Evolutionary conservation across 2,113 vertebrate genomes (phyloP).

Genomic region (Garra rufa): DNA sequence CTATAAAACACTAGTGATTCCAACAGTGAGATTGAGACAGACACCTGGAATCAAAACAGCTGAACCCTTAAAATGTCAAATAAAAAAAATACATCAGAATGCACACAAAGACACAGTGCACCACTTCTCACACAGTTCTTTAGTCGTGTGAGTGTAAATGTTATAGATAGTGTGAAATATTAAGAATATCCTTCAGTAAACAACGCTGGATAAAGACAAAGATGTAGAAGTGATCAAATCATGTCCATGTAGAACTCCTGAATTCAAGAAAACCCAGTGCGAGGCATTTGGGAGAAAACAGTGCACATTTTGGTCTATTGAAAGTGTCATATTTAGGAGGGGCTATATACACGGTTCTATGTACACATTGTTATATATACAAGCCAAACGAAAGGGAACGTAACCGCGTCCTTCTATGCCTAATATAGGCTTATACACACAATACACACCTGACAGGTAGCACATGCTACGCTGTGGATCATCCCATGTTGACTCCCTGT

Average conservation of each 20-base stretch:
- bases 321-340: constrained; percentile 47
- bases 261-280: constrained; percentile 44
- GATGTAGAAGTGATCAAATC: constrained; percentile 9
- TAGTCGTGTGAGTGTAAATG: not conserved
- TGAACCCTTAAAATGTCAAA: not conserved
- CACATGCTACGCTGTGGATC: constrained; percentile 1
- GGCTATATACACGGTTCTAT: constrained; percentile 51
- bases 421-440: constrained; percentile 63
- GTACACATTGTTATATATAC: constrained; percentile 52
- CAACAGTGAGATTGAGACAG: not conserved
- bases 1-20: not conserved
- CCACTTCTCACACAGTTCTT: constrained; percentile 30
- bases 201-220: constrained; percentile 14
- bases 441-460: constrained; percentile 29
- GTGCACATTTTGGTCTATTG: constrained; percentile 56
- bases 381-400: constrained; percentile 52
- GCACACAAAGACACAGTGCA: not conserved
- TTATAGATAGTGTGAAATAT: constrained; percentile 23
- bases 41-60: not conserved
- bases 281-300: constrained; percentile 41
- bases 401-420: constrained; percentile 45
- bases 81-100: not conserved
- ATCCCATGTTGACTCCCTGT: not conserved
- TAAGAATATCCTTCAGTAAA: constrained; percentile 28
- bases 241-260: constrained; percentile 33